Evolutionary conservation across 2,888 invertebrate genomes (phyloP).

Genomic region (Pedicia rivosa): DNA sequence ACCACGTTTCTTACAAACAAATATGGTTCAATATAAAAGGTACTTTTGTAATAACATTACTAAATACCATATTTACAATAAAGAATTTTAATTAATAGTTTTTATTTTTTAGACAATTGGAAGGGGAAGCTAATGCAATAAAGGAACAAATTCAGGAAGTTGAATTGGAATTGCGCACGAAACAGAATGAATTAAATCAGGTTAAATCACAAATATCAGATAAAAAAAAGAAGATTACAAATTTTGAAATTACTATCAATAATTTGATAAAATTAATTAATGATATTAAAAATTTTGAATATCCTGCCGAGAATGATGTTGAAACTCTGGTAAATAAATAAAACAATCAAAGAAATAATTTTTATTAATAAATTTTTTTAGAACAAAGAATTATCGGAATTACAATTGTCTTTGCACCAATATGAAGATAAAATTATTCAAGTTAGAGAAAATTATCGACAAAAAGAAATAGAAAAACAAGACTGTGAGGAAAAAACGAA

Average conservation of each 20-base stretch:
- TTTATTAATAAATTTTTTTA: too few relatives aligned
- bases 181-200: slow-evolving; percentile 9
- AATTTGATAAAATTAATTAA: slow-evolving; percentile 16
- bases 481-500: too few relatives aligned
- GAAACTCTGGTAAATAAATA: slow-evolving; percentile 20
- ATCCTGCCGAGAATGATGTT: slow-evolving; percentile 22
- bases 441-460: too few relatives aligned
- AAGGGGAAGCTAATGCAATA: background rate
- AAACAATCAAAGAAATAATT: too few relatives aligned
- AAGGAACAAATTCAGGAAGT: slow-evolving; percentile 8
- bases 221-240: background rate
- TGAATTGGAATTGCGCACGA: slow-evolving; percentile 5
- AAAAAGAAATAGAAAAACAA: too few relatives aligned
- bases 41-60: slow-evolving; percentile 11
- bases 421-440: too few relatives aligned
- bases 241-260: slow-evolving; percentile 13
- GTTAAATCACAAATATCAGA: slow-evolving; percentile 9
- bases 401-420: too few relatives aligned
- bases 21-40: slow-evolving; percentile 36
- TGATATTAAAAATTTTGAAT: slow-evolving; percentile 23
- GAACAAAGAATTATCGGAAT: too few relatives aligned
- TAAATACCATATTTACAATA: too few relatives aligned
- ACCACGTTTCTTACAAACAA: slow-evolving; percentile 47
- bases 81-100: too few relatives aligned
- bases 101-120: too few relatives aligned